Evolutionary conservation across 2,888 invertebrate species (phyloP).

Genomic region (Drosophila trichaetosa): DNA sequence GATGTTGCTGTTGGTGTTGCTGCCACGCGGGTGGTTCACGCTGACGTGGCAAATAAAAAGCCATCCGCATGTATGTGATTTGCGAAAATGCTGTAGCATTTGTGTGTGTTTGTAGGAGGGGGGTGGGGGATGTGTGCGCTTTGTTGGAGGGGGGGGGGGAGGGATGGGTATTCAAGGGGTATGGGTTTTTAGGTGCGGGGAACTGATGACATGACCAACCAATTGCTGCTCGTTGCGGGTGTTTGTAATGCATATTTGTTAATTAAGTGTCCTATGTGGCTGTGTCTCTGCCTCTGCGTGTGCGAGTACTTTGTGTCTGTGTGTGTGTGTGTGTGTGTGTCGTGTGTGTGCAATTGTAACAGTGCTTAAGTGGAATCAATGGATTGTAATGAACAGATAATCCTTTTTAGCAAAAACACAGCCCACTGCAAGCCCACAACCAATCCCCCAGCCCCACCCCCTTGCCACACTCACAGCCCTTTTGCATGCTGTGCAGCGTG

Average conservation of each 20-base stretch:
- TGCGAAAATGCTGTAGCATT: slow-evolving; percentile 28
- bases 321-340: slow-evolving; percentile 16
- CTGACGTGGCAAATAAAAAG: slow-evolving; percentile 63
- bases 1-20: slow-evolving; percentile 27
- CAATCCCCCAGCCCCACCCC: neutral
- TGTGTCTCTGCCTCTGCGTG: slow-evolving; percentile 23
- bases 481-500: slow-evolving; percentile 1
- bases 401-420: slow-evolving; percentile 68
- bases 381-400: slow-evolving; percentile 81
- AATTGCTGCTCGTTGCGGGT: slow-evolving; percentile 77
- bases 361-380: slow-evolving; percentile 82
- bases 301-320: slow-evolving; percentile 14
- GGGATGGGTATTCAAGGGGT: neutral
- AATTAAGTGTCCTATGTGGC: slow-evolving; percentile 72
- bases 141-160: neutral
- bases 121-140: neutral
- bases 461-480: slow-evolving; percentile 1
- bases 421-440: slow-evolving; percentile 19
- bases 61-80: slow-evolving; percentile 42
- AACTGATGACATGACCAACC: slow-evolving; percentile 69
- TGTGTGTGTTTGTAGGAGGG: neutral
- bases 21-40: slow-evolving; percentile 54
- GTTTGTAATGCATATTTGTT: slow-evolving; percentile 80
- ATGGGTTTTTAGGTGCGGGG: slow-evolving; percentile 1
- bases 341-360: slow-evolving; percentile 63